phyloP scores from a whole-genome alignment of 35 echinoderm and acorn worm species.

The Heliocidaris tuberculata region DNA sequence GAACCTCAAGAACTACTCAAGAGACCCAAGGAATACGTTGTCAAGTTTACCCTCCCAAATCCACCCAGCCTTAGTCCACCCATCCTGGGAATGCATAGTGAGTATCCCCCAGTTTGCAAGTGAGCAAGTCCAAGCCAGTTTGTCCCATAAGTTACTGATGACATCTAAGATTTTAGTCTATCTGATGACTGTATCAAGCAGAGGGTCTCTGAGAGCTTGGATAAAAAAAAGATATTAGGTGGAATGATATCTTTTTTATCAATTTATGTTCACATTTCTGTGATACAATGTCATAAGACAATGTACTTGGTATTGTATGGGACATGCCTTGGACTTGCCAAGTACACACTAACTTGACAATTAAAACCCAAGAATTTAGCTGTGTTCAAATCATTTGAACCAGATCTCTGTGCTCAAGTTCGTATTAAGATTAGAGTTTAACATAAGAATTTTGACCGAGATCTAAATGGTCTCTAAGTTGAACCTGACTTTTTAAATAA shows the following conservation, averaged over 20 bases:
- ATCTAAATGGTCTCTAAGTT: too few relatives aligned
- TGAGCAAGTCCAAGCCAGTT: not conserved
- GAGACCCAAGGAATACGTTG: conserved; percentile 91
- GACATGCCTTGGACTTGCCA: not conserved
- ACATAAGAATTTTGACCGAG: too few relatives aligned
- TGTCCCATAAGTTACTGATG: not conserved
- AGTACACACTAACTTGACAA: too few relatives aligned
- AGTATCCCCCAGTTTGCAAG: too few relatives aligned
- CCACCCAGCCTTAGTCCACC: conserved; percentile 85
- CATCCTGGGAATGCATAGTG: conserved; percentile 88
- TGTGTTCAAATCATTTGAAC: too few relatives aligned
- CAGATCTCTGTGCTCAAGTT: too few relatives aligned
- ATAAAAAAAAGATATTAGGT: not conserved
- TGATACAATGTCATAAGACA: too few relatives aligned
- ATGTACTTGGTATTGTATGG: too few relatives aligned
- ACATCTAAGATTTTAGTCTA: not conserved
- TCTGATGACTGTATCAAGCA: too few relatives aligned
- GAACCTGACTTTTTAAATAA: too few relatives aligned
- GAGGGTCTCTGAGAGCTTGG: not conserved
- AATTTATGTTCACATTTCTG: not conserved
- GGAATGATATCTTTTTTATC: not conserved
- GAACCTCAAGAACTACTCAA: conserved; percentile 83
- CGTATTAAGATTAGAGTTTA: too few relatives aligned
- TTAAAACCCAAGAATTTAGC: too few relatives aligned
- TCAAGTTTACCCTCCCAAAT: conserved; percentile 89